Conservation (phyloP, 2,113 vertebrate species). For the Cynoglossus semilaevis region DNA sequence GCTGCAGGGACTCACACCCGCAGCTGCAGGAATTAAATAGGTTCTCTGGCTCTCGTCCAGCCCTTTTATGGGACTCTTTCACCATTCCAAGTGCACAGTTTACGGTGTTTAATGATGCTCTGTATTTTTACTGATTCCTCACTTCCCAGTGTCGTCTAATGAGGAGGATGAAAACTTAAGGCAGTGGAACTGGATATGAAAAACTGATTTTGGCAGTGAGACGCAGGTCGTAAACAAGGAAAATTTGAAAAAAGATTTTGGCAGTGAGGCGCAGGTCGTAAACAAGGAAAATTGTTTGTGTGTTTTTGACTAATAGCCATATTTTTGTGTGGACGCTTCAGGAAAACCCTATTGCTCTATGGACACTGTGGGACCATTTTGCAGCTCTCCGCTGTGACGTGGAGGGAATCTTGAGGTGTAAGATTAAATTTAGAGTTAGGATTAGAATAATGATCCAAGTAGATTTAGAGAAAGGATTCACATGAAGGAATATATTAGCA, state of each 20-base stretch:
- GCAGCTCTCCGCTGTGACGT: too few species aligned
- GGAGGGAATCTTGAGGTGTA: too few species aligned
- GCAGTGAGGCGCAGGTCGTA: slow-evolving; percentile 54
- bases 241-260: slow-evolving; percentile 62
- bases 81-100: slow-evolving; percentile 63
- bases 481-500: too few species aligned
- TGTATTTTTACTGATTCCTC: slow-evolving; percentile 70
- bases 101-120: slow-evolving; percentile 73
- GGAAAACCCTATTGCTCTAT: too few species aligned
- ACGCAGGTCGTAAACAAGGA: slow-evolving; percentile 49
- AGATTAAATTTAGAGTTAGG: too few species aligned
- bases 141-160: slow-evolving; percentile 63
- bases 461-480: too few species aligned
- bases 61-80: slow-evolving; percentile 60
- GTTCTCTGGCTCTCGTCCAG: slow-evolving; percentile 65
- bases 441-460: too few species aligned
- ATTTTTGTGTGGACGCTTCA: not conserved
- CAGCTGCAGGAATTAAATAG: slow-evolving; percentile 71
- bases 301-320: slow-evolving; percentile 4
- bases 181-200: slow-evolving; percentile 61
- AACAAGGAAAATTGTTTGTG: slow-evolving; percentile 37
- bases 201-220: slow-evolving; percentile 61
- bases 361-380: too few species aligned
- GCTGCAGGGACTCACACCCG: slow-evolving; percentile 52
- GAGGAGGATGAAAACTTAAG: slow-evolving; percentile 58